Conservation (phyloP, 2,888 invertebrate species). For the Leptopilina myrica region DNA sequence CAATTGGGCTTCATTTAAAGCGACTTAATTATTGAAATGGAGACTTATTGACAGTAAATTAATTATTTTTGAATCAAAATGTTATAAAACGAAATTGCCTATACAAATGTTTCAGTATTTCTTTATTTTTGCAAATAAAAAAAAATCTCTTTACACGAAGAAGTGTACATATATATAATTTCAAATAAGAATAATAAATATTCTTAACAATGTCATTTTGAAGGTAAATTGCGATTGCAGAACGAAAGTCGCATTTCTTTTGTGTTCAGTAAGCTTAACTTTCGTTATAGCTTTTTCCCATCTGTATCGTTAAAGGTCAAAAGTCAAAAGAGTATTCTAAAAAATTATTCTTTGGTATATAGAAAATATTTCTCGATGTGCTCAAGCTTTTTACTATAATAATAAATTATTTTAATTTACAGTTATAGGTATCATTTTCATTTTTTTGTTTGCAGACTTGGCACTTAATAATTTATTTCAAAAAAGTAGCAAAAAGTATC, state of each 20-base stretch:
- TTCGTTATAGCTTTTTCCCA: constrained; percentile 2
- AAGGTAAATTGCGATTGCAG: background rate
- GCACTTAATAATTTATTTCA: too few species aligned
- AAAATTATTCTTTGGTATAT: background rate
- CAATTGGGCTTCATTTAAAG: too few species aligned
- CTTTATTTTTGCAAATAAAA: background rate
- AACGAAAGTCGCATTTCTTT: background rate
- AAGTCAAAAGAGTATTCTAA: background rate
- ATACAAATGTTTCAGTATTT: background rate
- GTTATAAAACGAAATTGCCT: background rate
- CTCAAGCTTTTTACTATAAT: too few species aligned
- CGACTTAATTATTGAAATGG: too few species aligned
- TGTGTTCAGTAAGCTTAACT: background rate
- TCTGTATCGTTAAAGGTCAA: background rate
- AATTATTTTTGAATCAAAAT: too few species aligned
- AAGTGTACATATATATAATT: background rate
- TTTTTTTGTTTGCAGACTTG: too few species aligned
- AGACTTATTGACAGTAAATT: too few species aligned
- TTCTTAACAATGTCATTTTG: constrained; percentile 8
- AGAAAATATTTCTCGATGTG: too few species aligned
- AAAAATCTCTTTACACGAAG: background rate
- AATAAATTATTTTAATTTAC: too few species aligned
- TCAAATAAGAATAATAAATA: background rate
- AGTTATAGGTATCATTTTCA: too few species aligned
- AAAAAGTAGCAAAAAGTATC: too few species aligned